phyloP scores from a whole-genome alignment of 2,888 invertebrate genomes.

The Amiota communis region DNA sequence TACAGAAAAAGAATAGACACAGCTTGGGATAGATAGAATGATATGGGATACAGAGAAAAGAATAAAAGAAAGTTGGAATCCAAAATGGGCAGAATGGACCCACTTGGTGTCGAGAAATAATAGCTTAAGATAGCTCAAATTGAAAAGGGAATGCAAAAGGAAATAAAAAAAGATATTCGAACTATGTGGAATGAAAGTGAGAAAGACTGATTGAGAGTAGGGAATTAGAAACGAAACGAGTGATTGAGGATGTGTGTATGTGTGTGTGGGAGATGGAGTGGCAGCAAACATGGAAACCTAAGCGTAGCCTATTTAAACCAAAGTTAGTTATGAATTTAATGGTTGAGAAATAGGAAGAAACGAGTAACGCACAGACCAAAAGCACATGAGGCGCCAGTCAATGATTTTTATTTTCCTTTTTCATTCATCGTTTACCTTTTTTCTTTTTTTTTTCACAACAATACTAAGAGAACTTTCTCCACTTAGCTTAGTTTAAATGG shows the following conservation, averaged over 20 bases:
- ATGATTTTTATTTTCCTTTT: slow-evolving; percentile 53
- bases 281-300: no score
- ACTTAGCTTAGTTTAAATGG: no score
- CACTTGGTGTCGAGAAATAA: not conserved
- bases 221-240: not conserved
- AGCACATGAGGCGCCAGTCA: slow-evolving; percentile 45
- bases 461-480: no score
- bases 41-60: not conserved
- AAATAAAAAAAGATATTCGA: not conserved
- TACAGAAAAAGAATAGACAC: no score
- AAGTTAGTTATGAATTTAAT: slow-evolving; percentile 30
- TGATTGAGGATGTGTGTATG: not conserved
- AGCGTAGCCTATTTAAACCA: slow-evolving; percentile 9
- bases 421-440: slow-evolving; percentile 50
- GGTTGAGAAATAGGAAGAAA: no score
- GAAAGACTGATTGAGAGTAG: not conserved
- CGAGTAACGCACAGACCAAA: slow-evolving; percentile 17
- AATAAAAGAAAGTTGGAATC: no score
- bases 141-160: slow-evolving; percentile 7
- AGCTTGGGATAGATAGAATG: no score
- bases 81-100: not conserved
- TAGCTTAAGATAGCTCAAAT: not conserved
- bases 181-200: not conserved
- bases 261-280: no score
- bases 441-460: no score